Conservation (phyloP, 2,113 vertebrate species). For the Dromaius novaehollandiae region DNA sequence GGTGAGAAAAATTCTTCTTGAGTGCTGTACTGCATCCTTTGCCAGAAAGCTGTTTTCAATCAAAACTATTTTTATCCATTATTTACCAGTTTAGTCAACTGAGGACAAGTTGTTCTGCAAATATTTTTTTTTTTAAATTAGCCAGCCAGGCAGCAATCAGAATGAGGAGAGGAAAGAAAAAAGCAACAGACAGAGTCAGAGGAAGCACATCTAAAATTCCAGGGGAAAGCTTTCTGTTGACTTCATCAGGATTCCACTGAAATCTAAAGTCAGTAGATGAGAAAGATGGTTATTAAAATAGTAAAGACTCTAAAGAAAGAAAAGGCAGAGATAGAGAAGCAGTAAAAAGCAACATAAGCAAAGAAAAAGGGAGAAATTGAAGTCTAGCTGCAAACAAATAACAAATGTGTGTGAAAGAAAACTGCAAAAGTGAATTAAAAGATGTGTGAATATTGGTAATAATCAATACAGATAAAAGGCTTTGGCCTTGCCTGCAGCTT, state of each 20-base stretch:
- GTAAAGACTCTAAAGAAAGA: background rate
- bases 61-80: constrained; percentile 54
- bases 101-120: constrained; percentile 51
- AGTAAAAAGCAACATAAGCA: background rate
- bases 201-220: background rate
- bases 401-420: background rate
- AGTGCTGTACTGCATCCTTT: background rate
- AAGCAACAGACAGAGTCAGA: background rate
- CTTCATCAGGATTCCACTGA: constrained; percentile 11
- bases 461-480: background rate
- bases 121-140: constrained; percentile 37
- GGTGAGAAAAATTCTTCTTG: constrained; percentile 50
- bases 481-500: background rate
- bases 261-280: background rate
- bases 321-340: background rate
- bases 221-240: constrained; percentile 19
- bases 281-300: background rate
- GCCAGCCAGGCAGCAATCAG: background rate
- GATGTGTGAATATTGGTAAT: background rate
- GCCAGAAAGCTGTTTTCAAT: constrained; percentile 51
- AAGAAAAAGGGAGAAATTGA: background rate
- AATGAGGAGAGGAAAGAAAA: background rate
- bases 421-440: background rate
- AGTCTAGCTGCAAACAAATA: background rate
- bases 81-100: constrained; percentile 56